Conservation (phyloP, 2,113 vertebrate species). For the Syrrhaptes paradoxus region DNA sequence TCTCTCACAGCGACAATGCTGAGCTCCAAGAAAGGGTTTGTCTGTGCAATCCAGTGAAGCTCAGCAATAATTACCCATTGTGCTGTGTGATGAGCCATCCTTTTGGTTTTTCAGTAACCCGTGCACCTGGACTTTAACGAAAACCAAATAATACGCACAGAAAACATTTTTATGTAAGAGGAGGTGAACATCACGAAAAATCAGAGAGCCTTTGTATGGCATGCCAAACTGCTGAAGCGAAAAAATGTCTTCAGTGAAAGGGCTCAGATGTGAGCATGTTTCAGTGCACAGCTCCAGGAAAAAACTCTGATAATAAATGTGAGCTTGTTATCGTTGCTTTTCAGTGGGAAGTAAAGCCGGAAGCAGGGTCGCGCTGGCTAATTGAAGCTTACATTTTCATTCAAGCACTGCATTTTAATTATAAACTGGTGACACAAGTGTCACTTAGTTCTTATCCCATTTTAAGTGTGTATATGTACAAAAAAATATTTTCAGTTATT, state of each 20-base stretch:
- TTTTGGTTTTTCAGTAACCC: conserved; percentile 58
- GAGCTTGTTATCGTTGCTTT: conserved; percentile 78
- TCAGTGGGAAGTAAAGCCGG: conserved; percentile 74
- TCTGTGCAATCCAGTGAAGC: conserved; percentile 31
- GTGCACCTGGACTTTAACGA: conserved; percentile 73
- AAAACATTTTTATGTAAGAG: conserved; percentile 81
- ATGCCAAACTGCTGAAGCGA: conserved; percentile 80
- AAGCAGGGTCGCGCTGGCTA: conserved; percentile 73
- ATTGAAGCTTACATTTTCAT: conserved; percentile 76
- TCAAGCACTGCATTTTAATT: conserved; percentile 68
- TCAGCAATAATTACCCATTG: conserved; percentile 64
- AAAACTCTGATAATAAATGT: conserved; percentile 74
- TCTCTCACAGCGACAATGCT: conserved; percentile 23
- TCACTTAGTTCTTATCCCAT: conserved; percentile 50
- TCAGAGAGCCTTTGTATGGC: conserved; percentile 83
- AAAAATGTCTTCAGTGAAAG: conserved; percentile 73
- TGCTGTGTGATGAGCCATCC: conserved; percentile 61
- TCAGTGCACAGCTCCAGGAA: conserved; percentile 71
- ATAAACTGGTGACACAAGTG: conserved; percentile 74
- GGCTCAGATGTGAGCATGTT: conserved; percentile 77
- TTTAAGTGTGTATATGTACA: conserved; percentile 58
- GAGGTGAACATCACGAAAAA: conserved; percentile 78
- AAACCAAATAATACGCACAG: conserved; percentile 70
- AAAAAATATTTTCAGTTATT: conserved; percentile 60
- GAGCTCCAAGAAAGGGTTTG: conserved; percentile 49